These are phyloP conservation scores for Cochlearius cochlearius DNA, from an alignment of 2,113 vertebrate genomes.

Conservation along the genomic window DNA sequence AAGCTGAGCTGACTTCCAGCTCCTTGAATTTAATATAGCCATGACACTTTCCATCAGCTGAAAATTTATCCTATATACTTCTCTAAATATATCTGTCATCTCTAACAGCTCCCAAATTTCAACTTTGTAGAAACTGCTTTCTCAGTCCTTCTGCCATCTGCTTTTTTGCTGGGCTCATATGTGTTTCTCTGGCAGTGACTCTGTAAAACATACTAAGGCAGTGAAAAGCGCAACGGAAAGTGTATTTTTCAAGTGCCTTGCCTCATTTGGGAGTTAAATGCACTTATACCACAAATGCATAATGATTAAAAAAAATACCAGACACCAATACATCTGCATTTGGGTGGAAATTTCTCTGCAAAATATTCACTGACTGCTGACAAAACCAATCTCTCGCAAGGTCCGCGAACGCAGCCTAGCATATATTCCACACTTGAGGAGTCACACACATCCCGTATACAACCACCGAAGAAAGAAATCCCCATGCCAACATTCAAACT, in stretches of 20 bases:
- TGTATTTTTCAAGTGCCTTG: neutral
- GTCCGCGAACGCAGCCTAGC: neutral
- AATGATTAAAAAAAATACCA: neutral
- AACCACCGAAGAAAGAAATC: slow-evolving; percentile 39
- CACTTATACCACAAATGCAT: neutral
- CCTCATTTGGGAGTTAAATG: neutral
- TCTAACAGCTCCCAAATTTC: neutral
- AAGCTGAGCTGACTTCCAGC: neutral
- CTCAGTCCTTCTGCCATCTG: neutral
- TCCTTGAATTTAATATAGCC: neutral
- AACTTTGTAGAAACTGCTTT: neutral
- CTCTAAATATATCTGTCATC: neutral
- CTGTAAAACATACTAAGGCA: neutral
- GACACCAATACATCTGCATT: neutral
- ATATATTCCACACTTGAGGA: neutral
- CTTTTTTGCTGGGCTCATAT: neutral
- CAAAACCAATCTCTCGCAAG: neutral
- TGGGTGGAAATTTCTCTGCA: neutral
- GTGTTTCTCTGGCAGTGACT: neutral
- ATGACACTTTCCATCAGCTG: neutral
- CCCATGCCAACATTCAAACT: slow-evolving; percentile 68
- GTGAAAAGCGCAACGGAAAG: neutral
- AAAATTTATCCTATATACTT: neutral
- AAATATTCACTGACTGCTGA: neutral
- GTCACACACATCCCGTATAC: neutral